Evolutionary conservation across 2,113 vertebrate species (phyloP), one percentile per base, ranked within the genome.

Genomic region (Neodon shergylaensis): DNA sequence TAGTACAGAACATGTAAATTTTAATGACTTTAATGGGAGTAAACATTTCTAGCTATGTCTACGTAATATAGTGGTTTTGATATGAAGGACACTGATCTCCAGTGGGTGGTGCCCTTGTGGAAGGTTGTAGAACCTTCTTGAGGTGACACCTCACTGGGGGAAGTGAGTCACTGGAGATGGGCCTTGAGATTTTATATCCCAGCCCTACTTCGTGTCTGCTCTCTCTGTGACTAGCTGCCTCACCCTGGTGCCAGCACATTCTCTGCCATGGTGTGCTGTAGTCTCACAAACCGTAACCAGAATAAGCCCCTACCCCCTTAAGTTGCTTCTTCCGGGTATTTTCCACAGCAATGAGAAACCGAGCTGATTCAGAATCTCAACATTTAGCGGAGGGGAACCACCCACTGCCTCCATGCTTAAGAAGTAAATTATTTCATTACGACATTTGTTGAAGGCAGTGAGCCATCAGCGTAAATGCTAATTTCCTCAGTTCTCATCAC

Each of bases 341-440:
- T 70, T n/a, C 36, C 44, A n/a, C 44, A n/a, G 44, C 11, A n/a
- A 16, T 72, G 33, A 52, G 33, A 52, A 70, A 72, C 24, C 2
- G 12, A 66, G 49, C 83, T 86, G 42, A 68, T 68, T 68, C 63
- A 36, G 83, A 68, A 68, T 85, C 84, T 28, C n/a, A 63, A 16
- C 31, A 82, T 72, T 77, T 65, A 3, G 1, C 1, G 4, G 17
- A 39, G 19, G 31, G 5, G 5, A 68, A 91, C 39, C 47, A 82
- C 94, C 58, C 63, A 36, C 66, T 76, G 42, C 52, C 72, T 72
- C 7, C 47, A 28, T 81, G 47, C 28, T 92, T 88, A 52, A 70
- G 42, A 91, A 92, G 73, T 79, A 54, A 94, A 88, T 90, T 83
- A 95, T 91, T 79, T 93, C 44, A 91, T 86, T 39, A 70, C 22